Evolutionary conservation across 2,797 vertebrate species (phyloP).

Genomic region (Notamacropus eugenii): DNA sequence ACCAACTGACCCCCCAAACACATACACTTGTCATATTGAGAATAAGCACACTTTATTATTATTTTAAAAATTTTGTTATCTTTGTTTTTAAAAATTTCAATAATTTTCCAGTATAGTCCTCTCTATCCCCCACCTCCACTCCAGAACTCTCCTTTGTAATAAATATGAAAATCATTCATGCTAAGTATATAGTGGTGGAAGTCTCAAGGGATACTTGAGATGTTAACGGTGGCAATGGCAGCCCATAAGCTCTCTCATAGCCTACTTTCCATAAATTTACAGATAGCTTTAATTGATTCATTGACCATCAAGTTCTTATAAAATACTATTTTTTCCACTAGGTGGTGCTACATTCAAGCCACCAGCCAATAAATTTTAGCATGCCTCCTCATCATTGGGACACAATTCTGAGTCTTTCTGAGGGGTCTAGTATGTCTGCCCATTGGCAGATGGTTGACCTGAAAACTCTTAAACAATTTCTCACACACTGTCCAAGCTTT

Average conservation of each 20-base stretch:
- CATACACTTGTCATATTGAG: neutral
- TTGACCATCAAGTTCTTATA: neutral
- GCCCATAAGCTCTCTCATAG: neutral
- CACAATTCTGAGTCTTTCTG: neutral
- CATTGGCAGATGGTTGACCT: neutral
- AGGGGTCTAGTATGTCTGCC: too few species aligned
- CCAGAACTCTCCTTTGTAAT: neutral
- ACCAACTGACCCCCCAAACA: neutral
- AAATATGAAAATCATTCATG: neutral
- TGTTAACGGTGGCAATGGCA: neutral
- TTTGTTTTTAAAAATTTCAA: neutral
- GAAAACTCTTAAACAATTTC: neutral
- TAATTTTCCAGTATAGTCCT: neutral
- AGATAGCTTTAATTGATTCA: neutral
- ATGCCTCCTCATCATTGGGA: neutral
- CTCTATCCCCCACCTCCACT: neutral
- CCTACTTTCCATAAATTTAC: neutral
- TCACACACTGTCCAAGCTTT: neutral
- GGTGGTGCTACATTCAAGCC: neutral
- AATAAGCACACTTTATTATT: neutral
- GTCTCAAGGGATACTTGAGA: neutral
- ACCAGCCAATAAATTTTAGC: neutral
- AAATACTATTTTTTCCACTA: neutral
- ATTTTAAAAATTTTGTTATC: neutral
- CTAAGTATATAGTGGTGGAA: neutral